Conservation (phyloP, 2,113 vertebrate species). For the Callospermophilus lateralis region DNA sequence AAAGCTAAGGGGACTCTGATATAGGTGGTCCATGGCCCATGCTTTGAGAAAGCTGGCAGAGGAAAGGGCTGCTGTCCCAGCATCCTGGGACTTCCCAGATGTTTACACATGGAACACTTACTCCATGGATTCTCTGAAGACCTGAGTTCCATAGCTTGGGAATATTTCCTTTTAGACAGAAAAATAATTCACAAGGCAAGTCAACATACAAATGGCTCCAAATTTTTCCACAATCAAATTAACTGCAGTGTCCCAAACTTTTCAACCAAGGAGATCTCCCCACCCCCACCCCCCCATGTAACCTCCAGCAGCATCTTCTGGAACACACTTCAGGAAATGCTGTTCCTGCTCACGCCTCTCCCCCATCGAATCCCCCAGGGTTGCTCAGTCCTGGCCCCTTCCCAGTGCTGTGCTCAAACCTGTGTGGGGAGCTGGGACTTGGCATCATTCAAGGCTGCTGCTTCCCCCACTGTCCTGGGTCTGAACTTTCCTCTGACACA, state of each 20-base stretch:
- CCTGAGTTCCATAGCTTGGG: neutral
- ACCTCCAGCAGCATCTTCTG: neutral
- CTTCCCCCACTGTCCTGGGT: neutral
- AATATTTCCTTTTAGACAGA: neutral
- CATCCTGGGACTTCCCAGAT: neutral
- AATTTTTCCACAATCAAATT: neutral
- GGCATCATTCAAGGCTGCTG: neutral
- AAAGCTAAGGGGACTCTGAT: neutral
- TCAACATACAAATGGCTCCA: neutral
- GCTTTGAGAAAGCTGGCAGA: neutral
- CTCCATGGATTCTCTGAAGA: neutral
- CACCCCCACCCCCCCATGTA: neutral
- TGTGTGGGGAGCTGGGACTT: neutral
- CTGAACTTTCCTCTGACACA: neutral
- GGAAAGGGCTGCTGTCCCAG: neutral
- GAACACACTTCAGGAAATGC: neutral
- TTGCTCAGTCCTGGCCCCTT: neutral
- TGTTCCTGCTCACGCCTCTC: too few species aligned
- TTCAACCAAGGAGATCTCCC: neutral
- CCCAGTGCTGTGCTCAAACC: neutral
- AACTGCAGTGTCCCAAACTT: neutral
- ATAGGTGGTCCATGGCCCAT: rapidly evolving
- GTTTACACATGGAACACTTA: neutral
- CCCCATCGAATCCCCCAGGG: neutral
- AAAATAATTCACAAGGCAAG: neutral